Evolutionary conservation across 64 coral and sea anemone species (phyloP).

Genomic region (Astreopora myriophthalma): DNA sequence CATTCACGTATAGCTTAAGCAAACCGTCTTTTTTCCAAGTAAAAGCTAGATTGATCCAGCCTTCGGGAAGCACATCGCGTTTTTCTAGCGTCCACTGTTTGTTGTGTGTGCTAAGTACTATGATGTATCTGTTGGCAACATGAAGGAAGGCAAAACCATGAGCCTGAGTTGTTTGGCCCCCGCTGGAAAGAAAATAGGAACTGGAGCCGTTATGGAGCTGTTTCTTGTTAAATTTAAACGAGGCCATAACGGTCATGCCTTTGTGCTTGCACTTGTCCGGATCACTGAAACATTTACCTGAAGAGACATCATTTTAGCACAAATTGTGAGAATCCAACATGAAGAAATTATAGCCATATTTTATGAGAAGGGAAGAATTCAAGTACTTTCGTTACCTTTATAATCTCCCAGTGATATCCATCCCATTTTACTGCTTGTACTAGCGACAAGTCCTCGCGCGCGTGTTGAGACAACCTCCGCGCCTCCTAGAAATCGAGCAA

Average conservation of each 20-base stretch:
- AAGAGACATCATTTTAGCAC: background rate
- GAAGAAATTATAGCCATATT: no score
- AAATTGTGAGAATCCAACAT: background rate
- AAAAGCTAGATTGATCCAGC: constrained; percentile 61
- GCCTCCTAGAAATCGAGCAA: background rate
- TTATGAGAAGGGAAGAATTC: background rate
- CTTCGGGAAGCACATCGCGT: constrained; percentile 5
- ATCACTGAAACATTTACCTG: constrained; percentile 93
- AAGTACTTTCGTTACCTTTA: background rate
- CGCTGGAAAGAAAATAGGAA: constrained; percentile 79
- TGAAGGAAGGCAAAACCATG: constrained; percentile 85
- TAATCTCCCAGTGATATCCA: constrained; percentile 35
- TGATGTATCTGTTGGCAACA: constrained; percentile 70
- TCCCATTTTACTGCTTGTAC: background rate
- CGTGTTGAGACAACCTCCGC: background rate
- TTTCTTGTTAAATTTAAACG: constrained; percentile 70
- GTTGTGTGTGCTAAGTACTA: constrained; percentile 80
- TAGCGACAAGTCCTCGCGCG: background rate
- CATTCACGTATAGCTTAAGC: constrained; percentile 65
- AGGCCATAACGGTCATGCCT: constrained; percentile 76
- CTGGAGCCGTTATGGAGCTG: constrained; percentile 65
- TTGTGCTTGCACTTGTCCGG: constrained; percentile 71
- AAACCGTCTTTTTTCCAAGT: constrained; percentile 55
- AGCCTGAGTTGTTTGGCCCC: constrained; percentile 86
- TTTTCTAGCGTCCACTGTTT: constrained; percentile 56